Conservation (phyloP, 2,113 vertebrate genomes). For the Serinus canaria region DNA sequence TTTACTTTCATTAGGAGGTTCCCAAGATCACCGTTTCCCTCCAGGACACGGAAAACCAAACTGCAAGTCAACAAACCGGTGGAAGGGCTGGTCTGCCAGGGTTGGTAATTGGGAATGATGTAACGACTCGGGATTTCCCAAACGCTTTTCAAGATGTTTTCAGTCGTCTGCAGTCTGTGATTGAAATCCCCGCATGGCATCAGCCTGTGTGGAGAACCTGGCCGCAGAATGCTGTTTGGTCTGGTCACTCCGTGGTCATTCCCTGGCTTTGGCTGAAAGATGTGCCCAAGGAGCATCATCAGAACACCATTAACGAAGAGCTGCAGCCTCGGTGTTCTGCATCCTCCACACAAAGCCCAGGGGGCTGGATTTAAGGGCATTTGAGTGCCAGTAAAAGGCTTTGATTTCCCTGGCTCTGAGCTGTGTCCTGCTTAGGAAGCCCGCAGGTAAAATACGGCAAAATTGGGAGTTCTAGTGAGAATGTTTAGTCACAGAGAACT, state of each 20-base stretch:
- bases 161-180: neutral
- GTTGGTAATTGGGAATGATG: neutral
- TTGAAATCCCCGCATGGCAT: neutral
- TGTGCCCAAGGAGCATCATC: neutral
- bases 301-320: neutral
- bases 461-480: neutral
- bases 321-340: neutral
- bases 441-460: neutral
- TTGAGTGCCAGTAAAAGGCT: neutral
- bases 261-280: neutral
- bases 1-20: neutral
- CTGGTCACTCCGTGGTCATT: accelerated
- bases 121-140: neutral
- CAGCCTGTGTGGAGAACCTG: neutral
- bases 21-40: neutral
- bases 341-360: neutral
- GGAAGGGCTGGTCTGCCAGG: neutral
- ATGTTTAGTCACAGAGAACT: slow-evolving; percentile 21
- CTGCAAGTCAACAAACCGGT: neutral
- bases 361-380: neutral
- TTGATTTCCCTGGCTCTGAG: neutral
- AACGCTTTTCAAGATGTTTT: neutral
- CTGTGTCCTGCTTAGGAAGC: neutral
- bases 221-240: neutral
- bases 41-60: neutral